These are phyloP conservation scores for Zaprionus gabonicus DNA, from an alignment of 1,140 invertebrate genomes.

Conservation along the genomic window DNA sequence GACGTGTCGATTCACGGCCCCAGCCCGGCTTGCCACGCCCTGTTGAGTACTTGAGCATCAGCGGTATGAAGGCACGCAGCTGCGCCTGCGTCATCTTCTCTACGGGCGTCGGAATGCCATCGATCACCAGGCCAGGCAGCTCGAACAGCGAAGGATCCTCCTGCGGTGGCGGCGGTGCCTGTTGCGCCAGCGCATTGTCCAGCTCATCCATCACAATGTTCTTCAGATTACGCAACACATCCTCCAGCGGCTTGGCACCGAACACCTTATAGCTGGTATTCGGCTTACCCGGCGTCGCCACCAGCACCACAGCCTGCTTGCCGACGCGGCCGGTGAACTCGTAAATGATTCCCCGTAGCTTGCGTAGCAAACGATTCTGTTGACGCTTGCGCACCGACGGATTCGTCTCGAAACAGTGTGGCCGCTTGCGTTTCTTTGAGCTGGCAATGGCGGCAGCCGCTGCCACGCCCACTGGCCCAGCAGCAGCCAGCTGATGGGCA, in stretches of 20 bases:
- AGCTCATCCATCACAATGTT: conserved; percentile 97
- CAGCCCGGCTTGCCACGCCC: conserved; percentile 98
- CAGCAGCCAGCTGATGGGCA: conserved; percentile 96
- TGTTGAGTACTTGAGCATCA: conserved; percentile 99
- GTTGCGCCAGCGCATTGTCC: conserved; percentile 95
- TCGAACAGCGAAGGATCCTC: conserved; percentile 97
- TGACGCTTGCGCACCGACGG: conserved; percentile 98
- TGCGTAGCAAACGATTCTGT: conserved; percentile 96
- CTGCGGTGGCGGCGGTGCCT: conserved; percentile 95
- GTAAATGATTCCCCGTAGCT: conserved; percentile 97
- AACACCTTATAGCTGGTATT: conserved; percentile 98
- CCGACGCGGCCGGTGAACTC: conserved; percentile 98
- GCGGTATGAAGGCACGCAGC: conserved; percentile 97
- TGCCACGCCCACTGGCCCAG: conserved; percentile 98
- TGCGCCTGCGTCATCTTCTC: conserved; percentile 99
- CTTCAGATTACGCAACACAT: conserved; percentile 96
- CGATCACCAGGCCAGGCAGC: conserved; percentile 97
- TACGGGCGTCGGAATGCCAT: conserved; percentile 98
- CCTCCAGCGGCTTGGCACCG: conserved; percentile 97
- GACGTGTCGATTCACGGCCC: conserved; percentile 97
- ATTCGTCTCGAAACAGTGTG: conserved; percentile 99
- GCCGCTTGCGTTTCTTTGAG: conserved; percentile 97
- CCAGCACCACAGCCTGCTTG: conserved; percentile 98
- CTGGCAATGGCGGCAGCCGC: conserved; percentile 98
- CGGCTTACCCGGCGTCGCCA: conserved; percentile 98